Evolutionary conservation across 2,797 vertebrate genomes (phyloP).

Genomic region (Hoplostethus atlanticus): DNA sequence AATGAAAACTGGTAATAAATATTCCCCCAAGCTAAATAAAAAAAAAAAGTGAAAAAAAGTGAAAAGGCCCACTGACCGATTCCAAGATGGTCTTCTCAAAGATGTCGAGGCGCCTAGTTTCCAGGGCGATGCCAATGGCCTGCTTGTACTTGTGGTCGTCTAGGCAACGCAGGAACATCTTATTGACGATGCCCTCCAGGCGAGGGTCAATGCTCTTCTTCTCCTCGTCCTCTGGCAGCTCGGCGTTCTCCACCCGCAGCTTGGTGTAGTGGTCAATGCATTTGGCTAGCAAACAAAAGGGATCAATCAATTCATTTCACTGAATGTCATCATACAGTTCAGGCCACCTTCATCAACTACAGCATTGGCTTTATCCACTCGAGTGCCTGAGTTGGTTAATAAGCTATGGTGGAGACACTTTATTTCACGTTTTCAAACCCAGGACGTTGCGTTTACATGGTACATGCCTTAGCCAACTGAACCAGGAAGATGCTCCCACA

Average conservation of each 20-base stretch:
- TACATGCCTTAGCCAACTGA: too few relatives aligned
- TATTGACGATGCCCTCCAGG: constrained; percentile 98
- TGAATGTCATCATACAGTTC: background rate
- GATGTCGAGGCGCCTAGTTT: constrained; percentile 94
- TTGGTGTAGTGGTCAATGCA: constrained; percentile 99
- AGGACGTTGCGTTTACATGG: too few relatives aligned
- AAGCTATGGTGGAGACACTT: background rate
- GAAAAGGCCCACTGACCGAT: constrained; percentile 83
- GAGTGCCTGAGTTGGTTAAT: too few relatives aligned
- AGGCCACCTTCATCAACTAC: background rate
- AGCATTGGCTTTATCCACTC: background rate
- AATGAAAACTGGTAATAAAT: background rate
- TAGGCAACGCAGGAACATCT: constrained; percentile 98
- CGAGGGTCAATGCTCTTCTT: constrained; percentile 95
- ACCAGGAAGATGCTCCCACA: too few relatives aligned
- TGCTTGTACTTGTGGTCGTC: constrained; percentile 99
- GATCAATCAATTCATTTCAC: background rate
- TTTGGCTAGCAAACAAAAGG: constrained; percentile 86
- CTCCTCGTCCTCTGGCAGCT: constrained; percentile 94
- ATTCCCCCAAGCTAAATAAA: background rate
- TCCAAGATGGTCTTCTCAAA: constrained; percentile 98
- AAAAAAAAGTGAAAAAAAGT: background rate
- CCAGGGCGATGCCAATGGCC: constrained; percentile 96
- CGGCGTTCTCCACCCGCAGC: constrained; percentile 96
- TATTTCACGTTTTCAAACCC: too few relatives aligned